Conservation (phyloP, 2,888 invertebrate species). For the Pemphredon lugubris region DNA sequence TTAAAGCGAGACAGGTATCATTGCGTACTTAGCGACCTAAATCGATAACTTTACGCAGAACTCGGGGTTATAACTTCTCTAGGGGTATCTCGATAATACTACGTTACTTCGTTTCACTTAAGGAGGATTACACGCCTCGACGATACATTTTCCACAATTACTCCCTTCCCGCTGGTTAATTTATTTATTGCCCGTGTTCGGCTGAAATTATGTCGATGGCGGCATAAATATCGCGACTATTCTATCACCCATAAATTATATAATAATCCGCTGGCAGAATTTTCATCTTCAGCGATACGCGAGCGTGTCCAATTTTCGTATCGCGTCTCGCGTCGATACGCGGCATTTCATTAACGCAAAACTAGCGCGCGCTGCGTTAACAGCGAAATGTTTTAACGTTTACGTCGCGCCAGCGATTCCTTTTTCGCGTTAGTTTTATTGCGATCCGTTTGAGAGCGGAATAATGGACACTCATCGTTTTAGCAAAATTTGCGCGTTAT, state of each 20-base stretch:
- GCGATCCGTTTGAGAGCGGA: slow-evolving; percentile 32
- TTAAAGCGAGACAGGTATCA: slow-evolving; percentile 11
- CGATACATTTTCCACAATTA: background rate
- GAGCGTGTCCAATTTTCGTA: slow-evolving; percentile 31
- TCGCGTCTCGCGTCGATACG: slow-evolving; percentile 17
- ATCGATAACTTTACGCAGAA: slow-evolving; percentile 24
- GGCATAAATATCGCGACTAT: background rate
- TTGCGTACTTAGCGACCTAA: slow-evolving; percentile 18
- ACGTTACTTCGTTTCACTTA: slow-evolving; percentile 11
- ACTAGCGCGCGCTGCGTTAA: slow-evolving; percentile 18
- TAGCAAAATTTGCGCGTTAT: slow-evolving; percentile 14
- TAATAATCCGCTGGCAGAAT: too few relatives aligned
- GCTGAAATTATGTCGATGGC: background rate
- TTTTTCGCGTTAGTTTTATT: slow-evolving; percentile 22
- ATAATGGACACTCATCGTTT: slow-evolving; percentile 40
- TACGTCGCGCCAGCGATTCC: slow-evolving; percentile 17
- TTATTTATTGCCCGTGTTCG: slow-evolving; percentile 1
- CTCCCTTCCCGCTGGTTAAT: background rate
- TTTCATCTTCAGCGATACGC: slow-evolving; percentile 35
- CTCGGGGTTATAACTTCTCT: slow-evolving; percentile 9
- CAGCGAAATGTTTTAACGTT: slow-evolving; percentile 26
- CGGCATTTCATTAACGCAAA: slow-evolving; percentile 31
- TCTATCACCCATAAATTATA: too few relatives aligned
- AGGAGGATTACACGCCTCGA: slow-evolving; percentile 6
- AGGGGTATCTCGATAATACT: background rate